Conservation (phyloP, 2,797 vertebrate genomes). For the Meda fulgida region DNA sequence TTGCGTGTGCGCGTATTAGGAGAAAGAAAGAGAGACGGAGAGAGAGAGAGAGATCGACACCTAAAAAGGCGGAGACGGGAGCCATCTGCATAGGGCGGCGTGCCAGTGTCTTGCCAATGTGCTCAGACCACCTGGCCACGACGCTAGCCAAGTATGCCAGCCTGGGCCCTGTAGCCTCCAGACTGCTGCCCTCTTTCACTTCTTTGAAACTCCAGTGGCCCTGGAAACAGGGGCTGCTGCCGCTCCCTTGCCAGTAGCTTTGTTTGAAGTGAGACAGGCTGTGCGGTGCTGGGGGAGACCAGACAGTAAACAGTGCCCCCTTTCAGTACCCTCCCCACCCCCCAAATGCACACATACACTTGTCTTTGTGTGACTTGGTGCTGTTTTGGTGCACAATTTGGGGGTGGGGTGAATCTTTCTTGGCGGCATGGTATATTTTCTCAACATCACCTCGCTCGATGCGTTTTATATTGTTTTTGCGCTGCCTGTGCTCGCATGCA, state of each 20-base stretch:
- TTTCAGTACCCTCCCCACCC: conserved; percentile 68
- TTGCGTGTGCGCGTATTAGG: conserved; percentile 56
- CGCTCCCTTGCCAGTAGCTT: conserved; percentile 80
- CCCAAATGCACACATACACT: conserved; percentile 50
- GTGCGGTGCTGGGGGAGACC: conserved; percentile 74
- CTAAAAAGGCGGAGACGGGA: conserved; percentile 84
- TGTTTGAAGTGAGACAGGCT: conserved; percentile 79
- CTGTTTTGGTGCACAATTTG: conserved; percentile 38
- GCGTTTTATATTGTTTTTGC: conserved; percentile 58
- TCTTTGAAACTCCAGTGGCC: conserved; percentile 82
- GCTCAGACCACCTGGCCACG: conserved; percentile 90
- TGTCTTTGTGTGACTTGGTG: conserved; percentile 65
- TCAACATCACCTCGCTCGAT: conserved; percentile 69
- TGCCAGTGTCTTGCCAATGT: conserved; percentile 92
- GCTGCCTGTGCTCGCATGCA: conserved; percentile 31
- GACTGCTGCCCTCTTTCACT: conserved; percentile 84
- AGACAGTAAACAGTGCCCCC: conserved; percentile 81
- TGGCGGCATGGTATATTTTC: conserved; percentile 24
- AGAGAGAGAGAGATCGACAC: conserved; percentile 54
- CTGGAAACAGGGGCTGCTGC: conserved; percentile 73
- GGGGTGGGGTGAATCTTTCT: conserved; percentile 22
- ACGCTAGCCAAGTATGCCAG: conserved; percentile 88
- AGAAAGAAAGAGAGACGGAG: conserved; percentile 49
- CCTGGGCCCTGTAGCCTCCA: conserved; percentile 84
- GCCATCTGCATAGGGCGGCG: conserved; percentile 90